phyloP scores from a whole-genome alignment of 1,140 invertebrate genomes.

The Panagrolaimus sp. region DNA sequence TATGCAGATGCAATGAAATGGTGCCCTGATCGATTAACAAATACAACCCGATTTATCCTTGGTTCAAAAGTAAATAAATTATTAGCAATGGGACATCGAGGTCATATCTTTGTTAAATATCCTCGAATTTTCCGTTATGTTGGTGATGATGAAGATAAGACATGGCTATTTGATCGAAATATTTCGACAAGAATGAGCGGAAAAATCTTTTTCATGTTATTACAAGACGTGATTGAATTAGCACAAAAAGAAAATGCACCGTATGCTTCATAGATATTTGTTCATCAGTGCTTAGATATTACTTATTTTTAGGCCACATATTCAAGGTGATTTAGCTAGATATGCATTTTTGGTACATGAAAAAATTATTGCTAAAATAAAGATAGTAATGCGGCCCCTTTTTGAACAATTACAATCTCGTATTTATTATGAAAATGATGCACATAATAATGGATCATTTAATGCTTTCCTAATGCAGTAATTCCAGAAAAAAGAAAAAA shows the following conservation, averaged over 20 bases:
- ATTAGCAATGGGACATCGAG: conserved; percentile 35
- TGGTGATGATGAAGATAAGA: conserved; percentile 45
- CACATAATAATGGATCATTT: background rate
- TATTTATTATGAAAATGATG: conserved; percentile 10
- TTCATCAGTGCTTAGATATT: background rate
- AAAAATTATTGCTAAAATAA: conserved; percentile 34
- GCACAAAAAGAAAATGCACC: conserved; percentile 29
- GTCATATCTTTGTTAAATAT: conserved; percentile 41
- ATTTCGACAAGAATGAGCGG: conserved; percentile 39
- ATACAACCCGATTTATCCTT: conserved; percentile 34
- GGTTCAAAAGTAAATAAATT: conserved; percentile 46
- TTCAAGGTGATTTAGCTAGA: conserved; percentile 29
- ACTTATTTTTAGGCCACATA: conserved; percentile 21
- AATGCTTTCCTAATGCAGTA: too few species aligned
- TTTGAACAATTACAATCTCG: conserved; percentile 37
- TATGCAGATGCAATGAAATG: conserved; percentile 39
- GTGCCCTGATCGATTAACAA: conserved; percentile 34
- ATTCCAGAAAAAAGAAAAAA: too few species aligned
- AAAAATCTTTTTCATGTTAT: conserved; percentile 41
- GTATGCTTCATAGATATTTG: conserved; percentile 27
- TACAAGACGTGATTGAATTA: conserved; percentile 41
- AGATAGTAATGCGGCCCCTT: conserved; percentile 24
- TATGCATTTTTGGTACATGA: conserved; percentile 35
- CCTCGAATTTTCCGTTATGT: conserved; percentile 46
- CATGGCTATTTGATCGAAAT: conserved; percentile 38